phyloP scores from a whole-genome alignment of 2,797 vertebrate genomes.

The Botia kubotai region DNA sequence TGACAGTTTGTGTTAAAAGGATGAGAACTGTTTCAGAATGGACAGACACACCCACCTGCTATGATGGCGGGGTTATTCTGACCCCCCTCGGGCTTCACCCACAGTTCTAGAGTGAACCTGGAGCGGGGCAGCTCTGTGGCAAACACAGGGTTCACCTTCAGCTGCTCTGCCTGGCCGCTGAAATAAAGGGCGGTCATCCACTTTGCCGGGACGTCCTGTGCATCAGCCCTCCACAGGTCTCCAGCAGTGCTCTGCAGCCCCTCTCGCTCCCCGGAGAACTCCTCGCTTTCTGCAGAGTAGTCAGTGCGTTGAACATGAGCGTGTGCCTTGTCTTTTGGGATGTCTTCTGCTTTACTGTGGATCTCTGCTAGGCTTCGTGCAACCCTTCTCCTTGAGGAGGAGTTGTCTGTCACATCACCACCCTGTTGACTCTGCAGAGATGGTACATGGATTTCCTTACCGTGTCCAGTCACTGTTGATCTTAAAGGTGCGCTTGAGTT shows the following conservation, averaged over 20 bases:
- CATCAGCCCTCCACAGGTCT: slow-evolving; percentile 65
- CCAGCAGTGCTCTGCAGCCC: slow-evolving; percentile 53
- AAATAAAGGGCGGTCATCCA: slow-evolving; percentile 87
- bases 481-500: slow-evolving; percentile 4
- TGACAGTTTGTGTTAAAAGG: not conserved
- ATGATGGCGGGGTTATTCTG: slow-evolving; percentile 91
- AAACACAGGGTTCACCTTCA: slow-evolving; percentile 78
- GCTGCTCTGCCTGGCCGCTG: slow-evolving; percentile 83
- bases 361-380: slow-evolving; percentile 65
- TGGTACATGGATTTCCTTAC: slow-evolving; percentile 2
- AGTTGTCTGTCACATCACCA: not conserved
- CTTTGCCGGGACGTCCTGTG: slow-evolving; percentile 67
- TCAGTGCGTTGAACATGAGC: slow-evolving; percentile 40
- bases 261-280: slow-evolving; percentile 72
- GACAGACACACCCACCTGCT: slow-evolving; percentile 83
- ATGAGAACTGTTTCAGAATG: not conserved
- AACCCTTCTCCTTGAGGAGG: slow-evolving; percentile 55
- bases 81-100: slow-evolving; percentile 92
- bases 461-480: not conserved
- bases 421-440: slow-evolving; percentile 22
- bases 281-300: slow-evolving; percentile 59
- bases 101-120: slow-evolving; percentile 89
- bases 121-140: slow-evolving; percentile 81
- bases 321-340: slow-evolving; percentile 41
- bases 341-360: slow-evolving; percentile 10